These are phyloP conservation scores for Malurus leucopterus DNA, from an alignment of 2,797 vertebrate genomes.

Conservation along the genomic window DNA sequence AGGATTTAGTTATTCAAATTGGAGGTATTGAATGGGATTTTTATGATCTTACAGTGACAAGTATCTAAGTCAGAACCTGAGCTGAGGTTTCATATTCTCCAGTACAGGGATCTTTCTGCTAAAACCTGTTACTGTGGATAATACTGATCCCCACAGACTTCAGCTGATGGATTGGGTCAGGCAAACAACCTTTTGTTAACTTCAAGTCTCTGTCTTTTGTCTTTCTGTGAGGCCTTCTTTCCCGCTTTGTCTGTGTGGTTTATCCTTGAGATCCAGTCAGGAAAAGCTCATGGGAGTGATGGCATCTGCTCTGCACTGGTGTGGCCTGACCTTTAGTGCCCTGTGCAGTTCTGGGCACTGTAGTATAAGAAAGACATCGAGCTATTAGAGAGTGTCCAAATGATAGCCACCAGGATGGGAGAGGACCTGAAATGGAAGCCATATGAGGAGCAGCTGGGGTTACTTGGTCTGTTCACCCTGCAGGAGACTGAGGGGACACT, in stretches of 20 bases:
- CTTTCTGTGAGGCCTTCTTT: neutral
- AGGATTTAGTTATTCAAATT: neutral
- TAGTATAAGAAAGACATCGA: neutral
- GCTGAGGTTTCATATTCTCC: neutral
- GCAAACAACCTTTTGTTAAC: neutral
- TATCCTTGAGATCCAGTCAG: neutral
- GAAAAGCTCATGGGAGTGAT: accelerated
- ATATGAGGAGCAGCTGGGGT: accelerated
- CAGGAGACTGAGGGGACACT: neutral
- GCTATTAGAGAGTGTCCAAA: neutral
- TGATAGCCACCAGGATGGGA: neutral
- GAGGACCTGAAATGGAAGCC: neutral
- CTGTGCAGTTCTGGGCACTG: neutral
- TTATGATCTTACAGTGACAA: neutral
- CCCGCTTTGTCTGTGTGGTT: accelerated
- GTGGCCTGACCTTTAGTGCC: accelerated
- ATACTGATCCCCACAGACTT: neutral
- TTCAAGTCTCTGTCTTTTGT: neutral
- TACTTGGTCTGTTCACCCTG: neutral
- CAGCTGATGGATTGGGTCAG: neutral
- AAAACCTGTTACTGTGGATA: neutral
- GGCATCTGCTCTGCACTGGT: neutral
- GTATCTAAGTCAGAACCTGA: neutral
- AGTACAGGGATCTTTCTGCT: neutral
- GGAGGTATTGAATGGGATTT: neutral